Base-by-base conservation (phyloP, 64 coral and sea anemone genomes). In the Stichodactyla mertensii region DNA sequence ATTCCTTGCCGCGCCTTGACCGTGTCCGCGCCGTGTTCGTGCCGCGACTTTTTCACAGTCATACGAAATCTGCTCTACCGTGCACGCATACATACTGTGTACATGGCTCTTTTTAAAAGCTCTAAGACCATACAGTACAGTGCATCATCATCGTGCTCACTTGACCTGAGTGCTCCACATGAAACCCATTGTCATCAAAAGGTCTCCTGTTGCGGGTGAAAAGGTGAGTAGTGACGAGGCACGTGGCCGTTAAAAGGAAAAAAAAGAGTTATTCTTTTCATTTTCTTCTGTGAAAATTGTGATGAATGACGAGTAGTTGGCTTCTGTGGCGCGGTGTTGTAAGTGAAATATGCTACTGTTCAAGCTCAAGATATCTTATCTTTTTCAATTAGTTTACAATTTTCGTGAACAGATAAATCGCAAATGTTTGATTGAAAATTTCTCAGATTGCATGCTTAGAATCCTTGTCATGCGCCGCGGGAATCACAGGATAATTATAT, bases 361-460 rank as follows among this genome's bases (percentile, higher is more conserved):
- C 10, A 74, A 27, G 18, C 27, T 74, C 10, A 74, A 27, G 18
- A 55, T 81, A 81, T 53, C 78, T 81, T 54, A 81, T 81, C 78
- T 81, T 55, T 52, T 81, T 81, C 36, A 81, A 81, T 81, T 81
- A 81, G 78, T 81, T 81, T 53, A 81, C 53, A 81, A 81, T 28
- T 81, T 51, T 55, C 53, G 51, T 53, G 53, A 54, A 74, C 15
- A 81, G 51, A 81, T 81, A 81, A 81, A 74, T 36, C 24, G 24
- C 8, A 28, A 74, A 74, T 11, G 24, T 1, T 66, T 66, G 16
- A 74, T 1, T 74, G 24, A 27, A 13, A 74, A 74, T 9, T 74
- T 66, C 2, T 26, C 24, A 10, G 26, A 74, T 4, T 45, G 36
- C 36, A 45, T 45, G 36, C 36, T 45, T 45, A 23, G n/a, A 27